These are phyloP conservation scores for Lemur catta DNA, from an alignment of 2,797 vertebrate genomes.

Conservation along the genomic window DNA sequence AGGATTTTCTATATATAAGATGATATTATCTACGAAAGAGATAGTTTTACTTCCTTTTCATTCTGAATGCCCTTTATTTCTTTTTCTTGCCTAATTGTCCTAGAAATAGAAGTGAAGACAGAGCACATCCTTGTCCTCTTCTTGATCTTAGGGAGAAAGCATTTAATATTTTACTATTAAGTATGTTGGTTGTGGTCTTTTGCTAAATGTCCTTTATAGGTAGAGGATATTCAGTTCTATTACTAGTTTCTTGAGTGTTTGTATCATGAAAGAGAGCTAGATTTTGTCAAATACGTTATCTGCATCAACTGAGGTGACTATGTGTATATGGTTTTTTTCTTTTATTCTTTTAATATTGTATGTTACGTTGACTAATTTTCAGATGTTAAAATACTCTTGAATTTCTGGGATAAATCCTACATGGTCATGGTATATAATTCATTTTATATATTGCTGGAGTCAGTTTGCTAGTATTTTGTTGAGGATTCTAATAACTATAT, in stretches of 20 bases:
- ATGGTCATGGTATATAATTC: background rate
- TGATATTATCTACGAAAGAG: background rate
- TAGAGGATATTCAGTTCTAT: background rate
- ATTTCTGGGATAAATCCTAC: background rate
- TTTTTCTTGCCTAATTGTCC: background rate
- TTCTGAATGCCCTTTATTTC: background rate
- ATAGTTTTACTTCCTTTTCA: background rate
- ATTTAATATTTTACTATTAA: background rate
- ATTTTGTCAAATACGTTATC: background rate
- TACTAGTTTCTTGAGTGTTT: background rate
- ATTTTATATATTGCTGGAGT: background rate
- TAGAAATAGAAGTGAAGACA: background rate
- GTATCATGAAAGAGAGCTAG: background rate
- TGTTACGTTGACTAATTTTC: background rate
- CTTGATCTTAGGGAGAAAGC: background rate
- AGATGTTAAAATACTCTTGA: background rate
- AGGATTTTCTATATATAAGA: background rate
- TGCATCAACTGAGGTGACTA: background rate
- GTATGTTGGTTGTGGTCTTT: background rate
- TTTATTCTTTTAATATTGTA: background rate
- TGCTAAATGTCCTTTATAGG: background rate
- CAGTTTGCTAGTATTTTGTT: background rate
- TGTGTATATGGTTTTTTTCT: background rate
- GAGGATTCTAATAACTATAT: background rate
- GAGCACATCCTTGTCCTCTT: background rate